Evolutionary conservation across 2,888 invertebrate species (phyloP).

Genomic region (Aproaerema taeniolella): DNA sequence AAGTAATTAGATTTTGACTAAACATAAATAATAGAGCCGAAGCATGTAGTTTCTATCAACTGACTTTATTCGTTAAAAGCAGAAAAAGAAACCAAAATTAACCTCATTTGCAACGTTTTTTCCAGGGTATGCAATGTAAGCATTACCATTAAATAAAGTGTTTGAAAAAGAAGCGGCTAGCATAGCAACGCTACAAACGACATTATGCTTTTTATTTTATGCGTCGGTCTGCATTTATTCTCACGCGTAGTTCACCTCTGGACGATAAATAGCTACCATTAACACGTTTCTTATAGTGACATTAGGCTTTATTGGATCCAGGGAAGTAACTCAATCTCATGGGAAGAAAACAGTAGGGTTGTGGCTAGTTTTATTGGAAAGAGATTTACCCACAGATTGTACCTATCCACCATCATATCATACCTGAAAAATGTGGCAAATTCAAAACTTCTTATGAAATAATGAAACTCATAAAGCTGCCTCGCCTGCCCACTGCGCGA

Average conservation of each 20-base stretch:
- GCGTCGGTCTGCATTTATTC: conserved; percentile 34
- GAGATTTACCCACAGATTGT: conserved; percentile 23
- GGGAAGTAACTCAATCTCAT: conserved; percentile 48
- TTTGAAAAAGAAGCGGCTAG: conserved; percentile 5
- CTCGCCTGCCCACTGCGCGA: conserved; percentile 36
- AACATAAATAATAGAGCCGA: no score
- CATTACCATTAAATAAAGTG: conserved; percentile 8
- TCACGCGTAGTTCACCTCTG: conserved; percentile 30
- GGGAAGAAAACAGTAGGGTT: conserved; percentile 34
- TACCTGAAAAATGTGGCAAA: no score
- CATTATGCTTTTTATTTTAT: conserved; percentile 9
- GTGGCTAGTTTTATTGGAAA: conserved; percentile 37
- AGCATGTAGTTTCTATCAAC: no score
- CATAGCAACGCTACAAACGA: conserved; percentile 2
- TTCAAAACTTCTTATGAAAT: conserved; percentile 19
- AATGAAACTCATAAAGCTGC: conserved; percentile 39
- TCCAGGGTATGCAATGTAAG: conserved; percentile 6
- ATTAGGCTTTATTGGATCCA: conserved; percentile 57
- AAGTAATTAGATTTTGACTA: no score
- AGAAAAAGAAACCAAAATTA: conserved; percentile 4
- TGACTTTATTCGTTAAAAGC: no score
- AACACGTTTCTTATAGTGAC: conserved; percentile 60
- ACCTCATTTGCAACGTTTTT: conserved; percentile 8
- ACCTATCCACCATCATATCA: no score
- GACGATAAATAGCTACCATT: conserved; percentile 55